phyloP scores from a whole-genome alignment of 2,113 vertebrate genomes.

The Gila orcuttii region DNA sequence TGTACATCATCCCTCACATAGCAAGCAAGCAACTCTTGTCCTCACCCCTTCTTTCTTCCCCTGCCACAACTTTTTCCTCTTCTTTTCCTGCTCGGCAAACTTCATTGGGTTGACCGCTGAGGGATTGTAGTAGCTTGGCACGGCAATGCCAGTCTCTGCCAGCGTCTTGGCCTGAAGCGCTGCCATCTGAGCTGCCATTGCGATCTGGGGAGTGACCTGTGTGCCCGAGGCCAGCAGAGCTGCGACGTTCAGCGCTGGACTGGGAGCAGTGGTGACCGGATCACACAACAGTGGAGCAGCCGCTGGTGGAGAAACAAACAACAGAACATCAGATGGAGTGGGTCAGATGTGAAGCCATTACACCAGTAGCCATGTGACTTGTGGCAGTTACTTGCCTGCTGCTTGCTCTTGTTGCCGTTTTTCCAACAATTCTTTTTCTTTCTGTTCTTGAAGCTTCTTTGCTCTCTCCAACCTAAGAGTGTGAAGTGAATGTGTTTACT shows the following conservation, averaged over 20 bases:
- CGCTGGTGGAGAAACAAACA: constrained; percentile 41
- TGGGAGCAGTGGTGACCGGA: constrained; percentile 61
- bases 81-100: constrained; percentile 97
- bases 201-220: constrained; percentile 97
- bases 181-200: constrained; percentile 99
- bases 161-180: constrained; percentile 94
- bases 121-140: constrained; percentile 97
- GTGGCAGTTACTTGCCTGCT: constrained; percentile 76
- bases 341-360: not conserved
- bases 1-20: no score
- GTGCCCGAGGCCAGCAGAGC: constrained; percentile 95
- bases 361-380: not conserved
- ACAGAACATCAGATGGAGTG: not conserved
- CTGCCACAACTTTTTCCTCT: constrained; percentile 97
- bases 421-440: constrained; percentile 95
- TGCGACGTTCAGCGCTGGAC: constrained; percentile 91
- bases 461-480: constrained; percentile 89
- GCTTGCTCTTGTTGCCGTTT: constrained; percentile 93
- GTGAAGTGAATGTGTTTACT: not conserved
- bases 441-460: constrained; percentile 96
- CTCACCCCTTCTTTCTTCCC: constrained; percentile 97
- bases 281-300: constrained; percentile 64
- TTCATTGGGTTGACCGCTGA: constrained; percentile 97
- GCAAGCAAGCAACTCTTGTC: not conserved
- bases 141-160: constrained; percentile 97